These are phyloP conservation scores for Nysson spinosus DNA, from an alignment of 2,888 invertebrate genomes.

Conservation along the genomic window DNA sequence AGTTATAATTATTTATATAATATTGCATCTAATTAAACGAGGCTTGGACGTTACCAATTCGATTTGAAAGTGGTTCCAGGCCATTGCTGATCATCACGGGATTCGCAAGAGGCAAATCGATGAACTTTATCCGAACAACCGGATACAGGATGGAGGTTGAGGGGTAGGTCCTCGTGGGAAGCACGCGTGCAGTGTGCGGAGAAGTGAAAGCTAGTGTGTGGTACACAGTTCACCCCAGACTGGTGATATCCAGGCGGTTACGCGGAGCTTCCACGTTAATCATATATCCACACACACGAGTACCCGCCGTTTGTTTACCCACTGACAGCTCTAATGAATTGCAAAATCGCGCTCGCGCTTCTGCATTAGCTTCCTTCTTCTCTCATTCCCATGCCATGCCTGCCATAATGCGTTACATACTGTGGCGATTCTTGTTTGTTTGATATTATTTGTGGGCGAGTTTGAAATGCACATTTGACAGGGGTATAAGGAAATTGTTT, in stretches of 20 bases:
- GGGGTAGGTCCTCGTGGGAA: constrained; percentile 48
- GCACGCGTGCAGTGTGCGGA: constrained; percentile 40
- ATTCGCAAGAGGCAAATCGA: constrained; percentile 59
- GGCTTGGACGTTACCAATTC: background rate
- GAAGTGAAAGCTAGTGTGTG: constrained; percentile 19
- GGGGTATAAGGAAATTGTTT: background rate
- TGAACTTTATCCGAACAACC: constrained; percentile 53
- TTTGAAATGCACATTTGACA: background rate
- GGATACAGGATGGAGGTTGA: constrained; percentile 9
- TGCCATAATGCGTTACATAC: background rate
- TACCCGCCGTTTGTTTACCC: constrained; percentile 69
- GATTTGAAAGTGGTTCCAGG: constrained; percentile 23
- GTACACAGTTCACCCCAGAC: constrained; percentile 42
- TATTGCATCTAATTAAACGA: background rate
- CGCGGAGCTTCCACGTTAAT: constrained; percentile 71
- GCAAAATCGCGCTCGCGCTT: constrained; percentile 64
- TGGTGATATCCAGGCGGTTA: constrained; percentile 65
- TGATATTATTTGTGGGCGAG: background rate
- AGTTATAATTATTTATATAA: no score
- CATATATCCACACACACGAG: constrained; percentile 69
- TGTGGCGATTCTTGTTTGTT: no score
- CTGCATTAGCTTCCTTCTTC: constrained; percentile 47
- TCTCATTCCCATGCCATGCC: background rate
- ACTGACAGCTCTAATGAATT: constrained; percentile 71
- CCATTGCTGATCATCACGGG: constrained; percentile 22